A percentile compares a stretch with the other conserved stretches of the same genome.
These are phyloP conservation scores for Sorex fumeus DNA, from an alignment of 2,113 vertebrate genomes.

Conservation along the genomic window DNA sequence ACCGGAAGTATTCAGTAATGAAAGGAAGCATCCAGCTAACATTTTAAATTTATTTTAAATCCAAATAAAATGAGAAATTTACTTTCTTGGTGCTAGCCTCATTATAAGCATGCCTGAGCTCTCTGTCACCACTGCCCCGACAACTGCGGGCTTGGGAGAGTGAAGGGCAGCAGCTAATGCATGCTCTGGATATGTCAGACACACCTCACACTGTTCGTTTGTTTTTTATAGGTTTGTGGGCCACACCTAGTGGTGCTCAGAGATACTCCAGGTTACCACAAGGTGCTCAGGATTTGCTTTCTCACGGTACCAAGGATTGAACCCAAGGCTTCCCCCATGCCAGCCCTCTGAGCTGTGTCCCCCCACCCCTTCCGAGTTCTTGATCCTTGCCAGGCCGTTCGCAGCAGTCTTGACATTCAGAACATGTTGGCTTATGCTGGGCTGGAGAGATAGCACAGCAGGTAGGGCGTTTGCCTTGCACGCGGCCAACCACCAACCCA, in stretches of 20 bases:
- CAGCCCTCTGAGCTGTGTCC: too few relatives aligned
- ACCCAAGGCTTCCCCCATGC: too few relatives aligned
- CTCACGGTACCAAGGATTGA: too few relatives aligned
- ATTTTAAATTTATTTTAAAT: slow-evolving; percentile 39
- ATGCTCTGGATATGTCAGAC: slow-evolving; percentile 1
- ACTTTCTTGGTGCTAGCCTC: slow-evolving; percentile 31
- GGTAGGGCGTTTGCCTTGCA: too few relatives aligned
- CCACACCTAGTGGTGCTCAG: too few relatives aligned
- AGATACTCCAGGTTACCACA: too few relatives aligned
- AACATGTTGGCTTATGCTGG: too few relatives aligned
- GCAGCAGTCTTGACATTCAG: neutral
- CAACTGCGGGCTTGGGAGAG: neutral
- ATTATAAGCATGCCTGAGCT: neutral
- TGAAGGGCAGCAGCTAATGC: neutral
- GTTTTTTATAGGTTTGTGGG: too few relatives aligned
- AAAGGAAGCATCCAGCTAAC: slow-evolving; percentile 27
- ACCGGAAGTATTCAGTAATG: slow-evolving; percentile 1
- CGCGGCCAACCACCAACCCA: too few relatives aligned
- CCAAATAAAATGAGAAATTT: slow-evolving; percentile 26
- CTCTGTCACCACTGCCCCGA: neutral
- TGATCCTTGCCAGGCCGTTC: neutral
- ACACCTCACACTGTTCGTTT: neutral
- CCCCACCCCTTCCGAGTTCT: too few relatives aligned
- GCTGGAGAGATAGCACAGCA: too few relatives aligned
- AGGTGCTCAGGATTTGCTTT: too few relatives aligned